Evolutionary conservation across 2,888 invertebrate genomes (phyloP).

Genomic region (Ypsolopha sequella): DNA sequence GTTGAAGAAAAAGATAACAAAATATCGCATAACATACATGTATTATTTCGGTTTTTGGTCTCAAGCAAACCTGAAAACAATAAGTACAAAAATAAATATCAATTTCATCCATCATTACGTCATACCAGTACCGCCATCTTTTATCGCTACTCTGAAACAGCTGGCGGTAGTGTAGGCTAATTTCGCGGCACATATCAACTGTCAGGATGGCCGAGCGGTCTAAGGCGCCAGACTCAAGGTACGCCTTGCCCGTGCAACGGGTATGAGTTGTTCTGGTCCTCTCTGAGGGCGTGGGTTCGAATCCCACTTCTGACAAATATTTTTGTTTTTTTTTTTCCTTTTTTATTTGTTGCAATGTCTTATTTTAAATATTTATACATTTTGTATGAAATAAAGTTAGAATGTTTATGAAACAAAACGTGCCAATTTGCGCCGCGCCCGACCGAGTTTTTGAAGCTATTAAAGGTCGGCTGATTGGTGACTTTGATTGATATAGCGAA

Average conservation of each 20-base stretch:
- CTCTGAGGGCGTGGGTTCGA: slow-evolving; percentile 86
- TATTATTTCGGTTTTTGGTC: too few relatives aligned
- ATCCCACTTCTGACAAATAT: slow-evolving; percentile 81
- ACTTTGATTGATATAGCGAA: too few relatives aligned
- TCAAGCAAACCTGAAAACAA: too few relatives aligned
- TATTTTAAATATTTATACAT: slow-evolving; percentile 3
- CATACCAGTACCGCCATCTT: slow-evolving; percentile 27
- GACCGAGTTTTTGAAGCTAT: too few relatives aligned
- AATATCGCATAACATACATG: too few relatives aligned
- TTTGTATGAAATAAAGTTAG: too few relatives aligned
- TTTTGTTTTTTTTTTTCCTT: slow-evolving; percentile 31
- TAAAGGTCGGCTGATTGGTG: too few relatives aligned
- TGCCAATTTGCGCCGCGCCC: too few relatives aligned
- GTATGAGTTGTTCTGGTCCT: slow-evolving; percentile 78
- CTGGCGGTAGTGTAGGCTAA: slow-evolving; percentile 15
- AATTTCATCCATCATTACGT: neutral
- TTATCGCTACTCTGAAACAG: slow-evolving; percentile 8
- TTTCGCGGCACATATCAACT: slow-evolving; percentile 15
- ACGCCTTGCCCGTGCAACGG: slow-evolving; percentile 71
- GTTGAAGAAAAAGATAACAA: too few relatives aligned
- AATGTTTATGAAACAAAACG: too few relatives aligned
- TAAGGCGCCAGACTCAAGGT: slow-evolving; percentile 81
- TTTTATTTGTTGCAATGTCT: slow-evolving; percentile 1
- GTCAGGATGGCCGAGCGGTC: slow-evolving; percentile 92
- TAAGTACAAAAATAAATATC: neutral